Conservation (phyloP, 92 coral and sea anemone species). For the Heliopora coerulea region DNA sequence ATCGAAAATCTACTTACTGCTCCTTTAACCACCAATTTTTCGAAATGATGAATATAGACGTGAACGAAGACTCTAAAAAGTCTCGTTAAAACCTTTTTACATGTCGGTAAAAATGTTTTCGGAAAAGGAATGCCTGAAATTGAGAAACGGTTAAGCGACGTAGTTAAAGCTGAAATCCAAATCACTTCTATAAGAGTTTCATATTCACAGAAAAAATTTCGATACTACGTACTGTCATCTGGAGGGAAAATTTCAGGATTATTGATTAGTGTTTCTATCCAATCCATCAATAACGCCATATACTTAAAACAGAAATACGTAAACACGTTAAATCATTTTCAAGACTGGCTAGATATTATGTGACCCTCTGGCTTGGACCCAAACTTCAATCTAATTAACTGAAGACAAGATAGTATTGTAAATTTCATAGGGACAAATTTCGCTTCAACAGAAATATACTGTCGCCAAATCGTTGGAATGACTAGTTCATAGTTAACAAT, state of each 20-base stretch:
- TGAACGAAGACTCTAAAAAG: conserved; percentile 96
- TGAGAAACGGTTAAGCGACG: too few relatives aligned
- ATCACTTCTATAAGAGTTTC: too few relatives aligned
- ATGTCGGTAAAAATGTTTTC: conserved; percentile 73
- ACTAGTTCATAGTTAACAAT: too few relatives aligned
- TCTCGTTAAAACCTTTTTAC: conserved; percentile 94
- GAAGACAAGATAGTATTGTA: too few relatives aligned
- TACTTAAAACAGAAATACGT: conserved; percentile 52
- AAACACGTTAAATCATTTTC: too few relatives aligned
- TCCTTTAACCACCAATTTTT: conserved; percentile 68
- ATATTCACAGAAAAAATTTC: not conserved
- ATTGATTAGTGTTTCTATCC: conserved; percentile 85
- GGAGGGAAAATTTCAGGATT: conserved; percentile 94
- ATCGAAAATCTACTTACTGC: conserved; percentile 92
- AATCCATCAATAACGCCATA: conserved; percentile 80
- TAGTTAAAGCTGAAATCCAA: too few relatives aligned
- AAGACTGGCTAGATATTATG: too few relatives aligned
- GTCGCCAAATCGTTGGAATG: too few relatives aligned
- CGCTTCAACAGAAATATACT: too few relatives aligned
- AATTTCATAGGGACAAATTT: too few relatives aligned
- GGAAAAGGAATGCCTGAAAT: conserved; percentile 93
- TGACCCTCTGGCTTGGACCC: too few relatives aligned
- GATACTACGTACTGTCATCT: conserved; percentile 59
- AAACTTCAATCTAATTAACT: too few relatives aligned
- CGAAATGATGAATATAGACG: conserved; percentile 98